These are phyloP conservation scores for Haemorhous mexicanus DNA, from an alignment of 2,113 vertebrate genomes.

Conservation along the genomic window DNA sequence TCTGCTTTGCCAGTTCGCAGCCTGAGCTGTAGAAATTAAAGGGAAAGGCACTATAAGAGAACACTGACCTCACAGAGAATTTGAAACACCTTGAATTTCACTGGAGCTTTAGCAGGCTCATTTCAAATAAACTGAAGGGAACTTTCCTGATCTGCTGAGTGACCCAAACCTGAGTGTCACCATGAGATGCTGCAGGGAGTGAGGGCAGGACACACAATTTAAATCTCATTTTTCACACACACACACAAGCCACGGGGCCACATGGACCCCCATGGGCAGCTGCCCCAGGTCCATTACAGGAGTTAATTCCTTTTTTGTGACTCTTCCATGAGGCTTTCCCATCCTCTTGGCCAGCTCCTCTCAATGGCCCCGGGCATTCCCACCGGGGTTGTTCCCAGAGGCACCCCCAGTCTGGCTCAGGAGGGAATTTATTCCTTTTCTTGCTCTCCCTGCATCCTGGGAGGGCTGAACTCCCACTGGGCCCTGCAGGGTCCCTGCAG, in stretches of 20 bases:
- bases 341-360: not conserved
- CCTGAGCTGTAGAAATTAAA: not conserved
- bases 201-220: not conserved
- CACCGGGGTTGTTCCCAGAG: rapidly evolving
- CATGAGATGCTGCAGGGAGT: rapidly evolving
- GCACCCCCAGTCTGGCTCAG: not conserved
- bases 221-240: not conserved
- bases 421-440: not conserved
- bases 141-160: not conserved
- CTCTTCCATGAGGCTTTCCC: not conserved
- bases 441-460: not conserved
- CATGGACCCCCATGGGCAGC: not conserved
- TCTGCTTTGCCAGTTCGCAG: slow-evolving; percentile 27
- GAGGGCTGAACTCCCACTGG: not conserved
- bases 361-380: not conserved
- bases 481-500: not conserved
- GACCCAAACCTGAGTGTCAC: rapidly evolving
- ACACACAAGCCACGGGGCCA: not conserved
- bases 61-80: not conserved
- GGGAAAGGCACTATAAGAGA: not conserved
- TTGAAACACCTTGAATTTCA: rapidly evolving
- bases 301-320: not conserved
- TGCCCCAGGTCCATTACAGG: not conserved
- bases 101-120: not conserved
- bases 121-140: not conserved